Evolutionary conservation across 2,797 vertebrate species (phyloP).

Genomic region (Anguilla megastoma): DNA sequence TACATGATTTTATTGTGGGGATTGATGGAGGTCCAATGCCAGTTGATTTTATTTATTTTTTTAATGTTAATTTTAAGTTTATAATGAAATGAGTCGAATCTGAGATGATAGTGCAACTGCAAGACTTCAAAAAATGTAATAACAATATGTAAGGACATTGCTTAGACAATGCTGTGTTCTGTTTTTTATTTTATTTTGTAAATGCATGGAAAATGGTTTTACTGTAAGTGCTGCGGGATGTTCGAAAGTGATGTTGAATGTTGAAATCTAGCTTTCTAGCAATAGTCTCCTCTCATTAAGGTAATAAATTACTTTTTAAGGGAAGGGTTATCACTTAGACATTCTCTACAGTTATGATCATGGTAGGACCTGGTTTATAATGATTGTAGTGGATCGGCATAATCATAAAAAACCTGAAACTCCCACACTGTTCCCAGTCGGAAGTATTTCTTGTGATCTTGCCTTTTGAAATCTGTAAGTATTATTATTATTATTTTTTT

Average conservation of each 20-base stretch:
- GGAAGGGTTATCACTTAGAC: not conserved
- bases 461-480: slow-evolving; percentile 41
- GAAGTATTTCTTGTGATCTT: slow-evolving; percentile 16
- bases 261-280: not conserved
- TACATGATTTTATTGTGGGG: not conserved
- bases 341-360: not conserved
- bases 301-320: not conserved
- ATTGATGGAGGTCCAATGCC: not conserved
- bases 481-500: slow-evolving; percentile 9
- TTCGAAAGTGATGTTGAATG: not conserved
- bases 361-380: not conserved
- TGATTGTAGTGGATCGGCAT: not conserved
- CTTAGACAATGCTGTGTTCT: not conserved
- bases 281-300: not conserved
- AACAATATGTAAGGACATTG: not conserved
- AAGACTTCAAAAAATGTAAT: not conserved
- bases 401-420: not conserved
- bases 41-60: not conserved
- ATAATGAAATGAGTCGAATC: not conserved
- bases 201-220: not conserved
- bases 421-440: not conserved
- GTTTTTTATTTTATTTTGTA: not conserved
- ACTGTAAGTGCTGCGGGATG: not conserved
- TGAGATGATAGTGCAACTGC: not conserved
- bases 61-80: not conserved